These are phyloP conservation scores for Ceratoteleas bidentatus DNA, from an alignment of 1,140 invertebrate species.

Conservation along the genomic window DNA sequence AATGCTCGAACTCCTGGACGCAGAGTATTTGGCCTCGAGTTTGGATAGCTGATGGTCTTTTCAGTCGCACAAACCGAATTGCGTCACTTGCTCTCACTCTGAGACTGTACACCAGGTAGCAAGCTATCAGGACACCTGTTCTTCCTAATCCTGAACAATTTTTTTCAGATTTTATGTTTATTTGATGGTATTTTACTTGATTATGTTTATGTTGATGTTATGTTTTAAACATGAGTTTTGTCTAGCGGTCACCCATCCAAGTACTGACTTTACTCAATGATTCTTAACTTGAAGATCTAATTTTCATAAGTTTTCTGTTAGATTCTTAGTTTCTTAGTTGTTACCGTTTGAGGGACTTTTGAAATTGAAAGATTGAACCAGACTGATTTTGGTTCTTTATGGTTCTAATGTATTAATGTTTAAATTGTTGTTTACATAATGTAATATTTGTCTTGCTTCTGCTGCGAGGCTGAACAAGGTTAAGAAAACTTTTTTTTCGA, in stretches of 20 bases:
- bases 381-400: neutral
- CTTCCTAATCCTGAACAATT: slow-evolving; percentile 86
- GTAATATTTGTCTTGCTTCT: too few relatives aligned
- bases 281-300: neutral
- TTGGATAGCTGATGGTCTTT: slow-evolving; percentile 90
- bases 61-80: slow-evolving; percentile 90
- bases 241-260: neutral
- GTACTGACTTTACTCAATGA: neutral
- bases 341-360: neutral
- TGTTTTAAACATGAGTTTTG: too few relatives aligned
- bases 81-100: slow-evolving; percentile 89
- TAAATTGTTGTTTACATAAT: too few relatives aligned
- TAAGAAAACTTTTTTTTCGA: neutral
- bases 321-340: too few relatives aligned
- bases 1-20: slow-evolving; percentile 91
- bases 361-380: neutral
- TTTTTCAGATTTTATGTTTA: neutral
- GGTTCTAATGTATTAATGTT: too few relatives aligned
- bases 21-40: slow-evolving; percentile 90
- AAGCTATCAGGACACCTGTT: slow-evolving; percentile 93
- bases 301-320: neutral
- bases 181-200: too few relatives aligned
- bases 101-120: slow-evolving; percentile 91
- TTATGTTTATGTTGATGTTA: too few relatives aligned
- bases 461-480: too few relatives aligned